A percentile compares a stretch with the other conserved stretches of the same genome.
phyloP scores from a whole-genome alignment of 2,113 vertebrate genomes.

The Suncus etruscus region DNA sequence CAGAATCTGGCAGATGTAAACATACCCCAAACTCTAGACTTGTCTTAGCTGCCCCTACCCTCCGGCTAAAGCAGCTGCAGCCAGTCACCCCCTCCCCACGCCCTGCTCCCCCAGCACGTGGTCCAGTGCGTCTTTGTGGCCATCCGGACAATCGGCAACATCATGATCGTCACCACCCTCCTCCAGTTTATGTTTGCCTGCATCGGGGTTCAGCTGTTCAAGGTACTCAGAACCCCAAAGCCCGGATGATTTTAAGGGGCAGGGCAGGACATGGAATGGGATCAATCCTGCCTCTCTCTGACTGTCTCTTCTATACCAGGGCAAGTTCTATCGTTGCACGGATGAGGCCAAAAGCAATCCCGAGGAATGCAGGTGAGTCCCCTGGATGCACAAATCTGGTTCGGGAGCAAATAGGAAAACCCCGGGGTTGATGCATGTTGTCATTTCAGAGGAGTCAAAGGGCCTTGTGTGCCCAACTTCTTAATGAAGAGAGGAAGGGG shows the following conservation, averaged over 20 bases:
- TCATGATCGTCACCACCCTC: conserved; percentile 99
- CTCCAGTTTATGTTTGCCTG: conserved; percentile 99
- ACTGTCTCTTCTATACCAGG: conserved; percentile 88
- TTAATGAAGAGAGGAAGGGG: background rate
- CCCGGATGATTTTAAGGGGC: background rate
- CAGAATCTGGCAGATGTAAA: background rate
- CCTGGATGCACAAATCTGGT: background rate
- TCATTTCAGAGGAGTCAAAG: background rate
- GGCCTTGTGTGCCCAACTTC: background rate
- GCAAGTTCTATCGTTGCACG: conserved; percentile 98
- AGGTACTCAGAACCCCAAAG: conserved; percentile 86
- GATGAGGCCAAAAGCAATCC: conserved; percentile 96
- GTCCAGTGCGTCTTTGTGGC: conserved; percentile 99
- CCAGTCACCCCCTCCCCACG: background rate
- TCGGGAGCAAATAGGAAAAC: background rate
- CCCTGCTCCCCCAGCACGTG: conserved; percentile 91
- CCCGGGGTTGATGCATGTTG: background rate
- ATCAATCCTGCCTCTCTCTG: background rate
- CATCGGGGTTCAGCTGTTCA: conserved; percentile 98
- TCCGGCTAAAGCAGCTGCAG: background rate
- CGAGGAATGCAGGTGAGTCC: conserved; percentile 94
- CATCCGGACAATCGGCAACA: conserved; percentile 98
- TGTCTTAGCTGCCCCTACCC: accelerated
- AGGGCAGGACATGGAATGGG: background rate
- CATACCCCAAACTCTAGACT: background rate